Percentiles rank a stretch among this genome's conserved stretches.
These are phyloP conservation scores for Pseudomugil tenellus DNA, from an alignment of 2,797 vertebrate species.

Conservation along the genomic window DNA sequence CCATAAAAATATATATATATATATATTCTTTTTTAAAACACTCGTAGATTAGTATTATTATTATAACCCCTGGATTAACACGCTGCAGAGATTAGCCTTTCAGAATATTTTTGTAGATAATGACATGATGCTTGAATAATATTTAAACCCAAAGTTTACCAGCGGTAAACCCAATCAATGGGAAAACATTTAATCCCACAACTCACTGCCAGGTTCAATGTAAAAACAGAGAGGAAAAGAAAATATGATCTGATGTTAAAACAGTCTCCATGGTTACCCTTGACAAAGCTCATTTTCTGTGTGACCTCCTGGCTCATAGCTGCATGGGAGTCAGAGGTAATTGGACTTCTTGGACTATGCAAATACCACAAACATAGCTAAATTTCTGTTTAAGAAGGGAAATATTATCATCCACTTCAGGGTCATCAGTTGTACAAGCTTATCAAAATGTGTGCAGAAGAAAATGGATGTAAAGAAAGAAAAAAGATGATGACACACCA, in stretches of 20 bases:
- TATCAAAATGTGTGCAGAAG: conserved; percentile 26
- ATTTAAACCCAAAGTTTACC: conserved; percentile 20
- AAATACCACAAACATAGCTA: conserved; percentile 22
- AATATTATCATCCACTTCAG: conserved; percentile 28
- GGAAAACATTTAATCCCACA: neutral
- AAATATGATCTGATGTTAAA: conserved; percentile 28
- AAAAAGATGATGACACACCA: conserved; percentile 59
- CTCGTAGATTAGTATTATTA: too few relatives aligned
- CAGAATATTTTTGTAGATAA: conserved; percentile 21
- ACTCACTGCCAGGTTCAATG: neutral
- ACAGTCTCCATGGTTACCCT: conserved; percentile 51
- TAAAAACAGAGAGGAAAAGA: neutral
- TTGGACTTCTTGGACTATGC: conserved; percentile 36
- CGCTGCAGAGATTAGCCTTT: conserved; percentile 5
- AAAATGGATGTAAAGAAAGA: conserved; percentile 29
- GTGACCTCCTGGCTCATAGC: conserved; percentile 34
- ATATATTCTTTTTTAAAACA: too few relatives aligned
- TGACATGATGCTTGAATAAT: conserved; percentile 17
- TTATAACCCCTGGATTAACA: conserved; percentile 9
- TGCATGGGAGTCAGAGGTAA: conserved; percentile 42
- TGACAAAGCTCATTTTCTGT: conserved; percentile 33
- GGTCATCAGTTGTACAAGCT: conserved; percentile 26
- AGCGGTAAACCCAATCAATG: conserved; percentile 6
- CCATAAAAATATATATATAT: too few relatives aligned
- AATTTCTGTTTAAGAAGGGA: conserved; percentile 13